phyloP scores from a whole-genome alignment of 2,888 invertebrate species.

The Melanchra persicariae region DNA sequence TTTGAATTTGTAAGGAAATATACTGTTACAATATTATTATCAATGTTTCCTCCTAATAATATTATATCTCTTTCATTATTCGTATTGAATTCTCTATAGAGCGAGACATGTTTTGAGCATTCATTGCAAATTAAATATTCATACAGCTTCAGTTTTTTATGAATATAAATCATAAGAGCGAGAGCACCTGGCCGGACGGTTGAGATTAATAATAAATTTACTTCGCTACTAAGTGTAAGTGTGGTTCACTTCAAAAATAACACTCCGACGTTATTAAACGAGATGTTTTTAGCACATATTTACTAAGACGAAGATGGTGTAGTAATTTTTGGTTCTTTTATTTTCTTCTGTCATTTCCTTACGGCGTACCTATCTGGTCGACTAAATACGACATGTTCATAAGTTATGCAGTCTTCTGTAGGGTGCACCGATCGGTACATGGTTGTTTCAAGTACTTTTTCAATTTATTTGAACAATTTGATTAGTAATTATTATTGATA shows the following conservation, averaged over 20 bases:
- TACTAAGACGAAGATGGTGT: no score
- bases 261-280: not conserved
- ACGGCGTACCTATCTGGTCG: not conserved
- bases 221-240: not conserved
- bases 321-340: no score
- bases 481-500: no score
- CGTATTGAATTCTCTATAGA: constrained; percentile 49
- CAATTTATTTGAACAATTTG: not conserved
- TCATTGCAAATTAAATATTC: constrained; percentile 56
- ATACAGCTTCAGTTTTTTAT: constrained; percentile 32
- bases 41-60: constrained; percentile 18
- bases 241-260: constrained; percentile 11
- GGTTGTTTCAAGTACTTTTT: not conserved
- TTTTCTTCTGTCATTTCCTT: not conserved
- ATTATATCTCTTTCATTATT: constrained; percentile 20
- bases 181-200: constrained; percentile 20
- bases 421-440: not conserved
- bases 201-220: constrained; percentile 31
- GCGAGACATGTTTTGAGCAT: constrained; percentile 30
- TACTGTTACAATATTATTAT: constrained; percentile 12
- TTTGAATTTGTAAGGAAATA: constrained; percentile 12
- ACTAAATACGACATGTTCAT: not conserved
- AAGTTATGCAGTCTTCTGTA: not conserved
- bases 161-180: constrained; percentile 37
- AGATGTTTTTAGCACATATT: not conserved